Percentiles rank a stretch among this genome's conserved stretches.
These are phyloP conservation scores for Spheniscus humboldti DNA, from an alignment of 2,797 vertebrate genomes.

Conservation along the genomic window DNA sequence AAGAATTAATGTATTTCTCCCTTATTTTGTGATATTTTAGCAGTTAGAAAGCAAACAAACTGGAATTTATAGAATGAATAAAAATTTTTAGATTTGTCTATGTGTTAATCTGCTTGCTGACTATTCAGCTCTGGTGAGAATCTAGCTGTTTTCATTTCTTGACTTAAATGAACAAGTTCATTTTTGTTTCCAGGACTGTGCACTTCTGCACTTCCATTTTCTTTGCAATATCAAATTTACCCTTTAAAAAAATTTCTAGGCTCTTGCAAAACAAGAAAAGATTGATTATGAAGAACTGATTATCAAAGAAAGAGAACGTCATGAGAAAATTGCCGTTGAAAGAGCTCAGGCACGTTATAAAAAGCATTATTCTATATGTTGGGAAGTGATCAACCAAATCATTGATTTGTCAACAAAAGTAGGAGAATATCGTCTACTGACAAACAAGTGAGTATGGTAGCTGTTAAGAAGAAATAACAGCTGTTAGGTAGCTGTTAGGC, in stretches of 20 bases:
- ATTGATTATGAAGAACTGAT: conserved; percentile 79
- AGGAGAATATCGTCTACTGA: conserved; percentile 85
- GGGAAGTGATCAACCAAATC: conserved; percentile 82
- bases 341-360: conserved; percentile 73
- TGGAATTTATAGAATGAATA: not conserved
- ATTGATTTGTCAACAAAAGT: conserved; percentile 86
- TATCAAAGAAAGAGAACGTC: conserved; percentile 75
- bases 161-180: not conserved
- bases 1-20: not conserved
- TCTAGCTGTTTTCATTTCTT: not conserved
- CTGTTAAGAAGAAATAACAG: not conserved
- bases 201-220: not conserved
- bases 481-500: not conserved
- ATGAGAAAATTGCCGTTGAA: conserved; percentile 78
- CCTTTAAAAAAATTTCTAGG: conserved; percentile 67
- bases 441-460: conserved; percentile 81
- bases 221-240: not conserved
- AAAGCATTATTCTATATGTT: conserved; percentile 84
- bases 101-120: not conserved
- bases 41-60: not conserved
- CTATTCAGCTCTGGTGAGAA: not conserved
- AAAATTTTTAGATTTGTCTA: not conserved
- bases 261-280: conserved; percentile 81
- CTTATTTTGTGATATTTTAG: not conserved
- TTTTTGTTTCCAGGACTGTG: not conserved